Conservation (phyloP, 1,140 invertebrate genomes). For the Argopecten irradians region DNA sequence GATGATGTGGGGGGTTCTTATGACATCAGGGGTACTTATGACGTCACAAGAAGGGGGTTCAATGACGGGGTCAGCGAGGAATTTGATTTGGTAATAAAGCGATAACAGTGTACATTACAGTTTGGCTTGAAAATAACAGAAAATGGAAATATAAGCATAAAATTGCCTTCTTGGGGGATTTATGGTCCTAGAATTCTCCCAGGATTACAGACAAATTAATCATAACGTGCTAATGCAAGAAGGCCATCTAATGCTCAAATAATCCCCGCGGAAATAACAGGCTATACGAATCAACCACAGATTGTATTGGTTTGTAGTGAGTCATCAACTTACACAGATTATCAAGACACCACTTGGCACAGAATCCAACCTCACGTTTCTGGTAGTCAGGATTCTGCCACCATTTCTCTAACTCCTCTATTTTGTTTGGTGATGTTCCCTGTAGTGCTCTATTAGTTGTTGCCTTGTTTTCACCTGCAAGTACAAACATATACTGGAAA, state of each 20-base stretch:
- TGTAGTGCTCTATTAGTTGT: conserved; percentile 82
- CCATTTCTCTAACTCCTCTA: conserved; percentile 66
- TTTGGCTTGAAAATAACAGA: too few relatives aligned
- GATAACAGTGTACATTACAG: too few relatives aligned
- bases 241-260: neutral
- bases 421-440: conserved; percentile 54
- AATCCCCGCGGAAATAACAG: conserved; percentile 49
- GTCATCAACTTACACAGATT: conserved; percentile 90
- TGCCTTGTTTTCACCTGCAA: conserved; percentile 89
- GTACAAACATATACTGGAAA: neutral
- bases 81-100: too few relatives aligned
- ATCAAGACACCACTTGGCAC: conserved; percentile 94
- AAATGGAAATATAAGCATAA: too few relatives aligned
- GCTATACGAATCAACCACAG: conserved; percentile 39
- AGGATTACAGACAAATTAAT: too few relatives aligned
- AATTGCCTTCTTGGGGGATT: too few relatives aligned
- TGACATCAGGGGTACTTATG: conserved; percentile 26
- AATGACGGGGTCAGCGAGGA: too few relatives aligned
- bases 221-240: conserved; percentile 17
- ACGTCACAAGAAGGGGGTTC: too few relatives aligned
- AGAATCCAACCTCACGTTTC: conserved; percentile 92
- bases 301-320: neutral
- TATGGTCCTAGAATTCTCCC: too few relatives aligned
- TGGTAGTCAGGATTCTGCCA: conserved; percentile 80
- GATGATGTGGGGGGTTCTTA: neutral